Evolutionary conservation across 2,113 vertebrate species (phyloP), one percentile per base, ranked within the genome.

Genomic region (Oncorhynchus clarkii): DNA sequence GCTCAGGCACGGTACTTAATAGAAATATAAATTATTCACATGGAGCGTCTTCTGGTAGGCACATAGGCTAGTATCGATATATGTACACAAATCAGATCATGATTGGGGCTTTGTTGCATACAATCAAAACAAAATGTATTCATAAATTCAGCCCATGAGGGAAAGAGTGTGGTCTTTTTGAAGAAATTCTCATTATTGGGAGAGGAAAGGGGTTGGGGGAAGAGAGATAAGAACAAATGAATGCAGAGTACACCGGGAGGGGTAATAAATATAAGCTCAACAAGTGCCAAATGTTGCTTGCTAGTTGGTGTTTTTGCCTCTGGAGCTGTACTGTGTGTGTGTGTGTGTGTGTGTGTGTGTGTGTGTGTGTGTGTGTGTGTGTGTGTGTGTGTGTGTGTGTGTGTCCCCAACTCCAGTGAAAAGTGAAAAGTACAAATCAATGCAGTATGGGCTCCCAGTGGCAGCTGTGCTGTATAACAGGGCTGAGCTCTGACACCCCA

Each of bases 11-110:
- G 83, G 82, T 86, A 83, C 89, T 89, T 92, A 92, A 93, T 88
- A 90, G 89, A 91, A 91, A 87, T 84, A 92, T 94, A 89, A 87
- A 93, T 92, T 90, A 93, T 93, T 92, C 88, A 94, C 76, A 78
- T 87, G 83, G 70, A 75, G 81, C 81, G 88, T 90, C 84, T 80
- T 64, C 80, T 86, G 85, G 86, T 87, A 83, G 91, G 88, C 90
- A 91, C 85, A 82, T 85, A 80, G 78, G 83, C 90, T 93, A 93
- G 92, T 93, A 86, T 88, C 82, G 85, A 78, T 79, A 83, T 88
- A 90, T 94, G 92, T 92, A 92, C 88, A 91, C 91, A 92, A 92
- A 94, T 90, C 88, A 89, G 86, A 89, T 88, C 85, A 78, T 84
- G 84, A 87, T 83, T 85, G 85, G 84, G 83, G 77, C 81, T 82